A percentile compares a stretch with the other conserved stretches of the same genome.
These are phyloP conservation scores for Nesogale talazaci DNA, from an alignment of 2,113 vertebrate genomes.

Conservation along the genomic window DNA sequence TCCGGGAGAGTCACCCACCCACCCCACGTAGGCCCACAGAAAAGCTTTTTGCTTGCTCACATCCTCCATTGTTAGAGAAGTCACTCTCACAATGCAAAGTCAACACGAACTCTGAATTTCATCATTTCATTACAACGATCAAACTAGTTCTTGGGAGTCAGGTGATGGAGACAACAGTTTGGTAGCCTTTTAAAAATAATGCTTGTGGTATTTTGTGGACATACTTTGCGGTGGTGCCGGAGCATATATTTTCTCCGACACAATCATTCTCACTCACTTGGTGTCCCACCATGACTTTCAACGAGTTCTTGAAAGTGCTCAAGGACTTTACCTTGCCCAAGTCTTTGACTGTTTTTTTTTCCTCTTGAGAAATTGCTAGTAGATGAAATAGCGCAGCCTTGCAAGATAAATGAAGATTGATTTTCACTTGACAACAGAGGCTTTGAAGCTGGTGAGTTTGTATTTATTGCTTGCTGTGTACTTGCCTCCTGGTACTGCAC, in stretches of 20 bases:
- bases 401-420: constrained; percentile 34
- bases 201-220: neutral
- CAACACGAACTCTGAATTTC: neutral
- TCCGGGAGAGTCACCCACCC: neutral
- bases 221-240: neutral
- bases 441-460: neutral
- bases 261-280: constrained; percentile 16
- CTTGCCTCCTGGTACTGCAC: neutral
- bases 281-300: neutral
- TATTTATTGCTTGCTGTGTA: neutral
- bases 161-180: neutral
- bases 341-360: constrained; percentile 12
- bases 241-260: neutral
- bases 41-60: neutral
- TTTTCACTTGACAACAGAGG: constrained; percentile 13
- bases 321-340: neutral
- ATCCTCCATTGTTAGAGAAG: neutral
- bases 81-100: neutral
- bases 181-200: neutral
- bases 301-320: neutral
- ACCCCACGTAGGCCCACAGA: neutral
- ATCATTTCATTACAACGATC: too few species aligned
- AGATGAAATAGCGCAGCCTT: neutral
- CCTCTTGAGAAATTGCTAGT: neutral
- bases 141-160: neutral